These are phyloP conservation scores for Cydia amplana DNA, from an alignment of 1,140 invertebrate genomes.

Conservation along the genomic window DNA sequence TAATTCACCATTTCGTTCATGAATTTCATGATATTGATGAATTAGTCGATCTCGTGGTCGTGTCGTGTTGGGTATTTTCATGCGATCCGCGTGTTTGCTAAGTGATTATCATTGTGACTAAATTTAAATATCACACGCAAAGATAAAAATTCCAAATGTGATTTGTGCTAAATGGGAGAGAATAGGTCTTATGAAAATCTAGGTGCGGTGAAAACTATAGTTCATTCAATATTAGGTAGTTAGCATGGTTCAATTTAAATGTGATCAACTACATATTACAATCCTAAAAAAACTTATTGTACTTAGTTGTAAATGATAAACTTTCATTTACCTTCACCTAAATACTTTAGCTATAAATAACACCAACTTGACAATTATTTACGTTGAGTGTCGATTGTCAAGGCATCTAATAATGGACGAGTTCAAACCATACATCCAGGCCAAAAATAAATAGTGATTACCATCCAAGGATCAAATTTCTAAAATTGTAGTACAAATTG, in stretches of 20 bases:
- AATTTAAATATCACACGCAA: neutral
- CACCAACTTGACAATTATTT: too few species aligned
- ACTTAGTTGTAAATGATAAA: too few species aligned
- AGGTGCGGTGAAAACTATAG: neutral
- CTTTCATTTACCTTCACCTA: too few species aligned
- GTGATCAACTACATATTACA: too few species aligned
- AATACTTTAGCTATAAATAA: too few species aligned
- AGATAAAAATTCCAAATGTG: neutral
- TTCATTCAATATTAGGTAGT: neutral
- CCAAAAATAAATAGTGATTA: too few species aligned
- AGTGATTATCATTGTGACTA: neutral
- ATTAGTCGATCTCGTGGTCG: constrained; percentile 2
- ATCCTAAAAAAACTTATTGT: too few species aligned
- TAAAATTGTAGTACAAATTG: too few species aligned
- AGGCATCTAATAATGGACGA: too few species aligned
- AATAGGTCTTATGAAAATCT: neutral
- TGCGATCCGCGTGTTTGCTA: neutral
- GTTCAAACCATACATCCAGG: too few species aligned
- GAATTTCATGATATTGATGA: neutral
- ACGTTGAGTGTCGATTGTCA: too few species aligned
- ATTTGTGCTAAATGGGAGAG: constrained; percentile 4
- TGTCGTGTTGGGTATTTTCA: neutral
- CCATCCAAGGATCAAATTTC: too few species aligned
- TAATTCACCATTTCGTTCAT: neutral
- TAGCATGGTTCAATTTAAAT: neutral